A percentile compares a stretch with the other conserved stretches of the same genome.
phyloP scores from a whole-genome alignment of 2,113 vertebrate genomes.

The Sinocyclocheilus maitianheensis region DNA sequence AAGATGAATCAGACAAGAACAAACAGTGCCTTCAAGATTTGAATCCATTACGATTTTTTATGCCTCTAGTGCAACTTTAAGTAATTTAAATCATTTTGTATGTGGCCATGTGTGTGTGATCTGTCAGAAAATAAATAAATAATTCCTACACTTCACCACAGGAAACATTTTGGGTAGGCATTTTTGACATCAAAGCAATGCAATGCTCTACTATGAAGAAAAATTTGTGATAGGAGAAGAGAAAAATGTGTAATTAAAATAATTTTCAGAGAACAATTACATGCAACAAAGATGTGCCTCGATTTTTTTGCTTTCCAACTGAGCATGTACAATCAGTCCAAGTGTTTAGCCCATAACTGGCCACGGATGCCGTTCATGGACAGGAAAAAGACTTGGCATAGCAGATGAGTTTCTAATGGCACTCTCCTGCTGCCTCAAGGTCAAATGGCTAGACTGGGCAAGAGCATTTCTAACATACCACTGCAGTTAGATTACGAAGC shows the following conservation, averaged over 20 bases:
- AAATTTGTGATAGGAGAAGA: not conserved
- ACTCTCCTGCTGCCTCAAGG: constrained; percentile 8
- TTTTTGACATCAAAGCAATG: not conserved
- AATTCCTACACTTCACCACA: not conserved
- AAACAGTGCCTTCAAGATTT: too few relatives aligned
- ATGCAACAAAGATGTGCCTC: not conserved
- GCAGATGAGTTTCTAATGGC: not conserved
- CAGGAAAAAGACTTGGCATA: constrained; percentile 1
- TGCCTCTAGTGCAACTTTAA: too few relatives aligned
- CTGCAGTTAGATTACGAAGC: not conserved
- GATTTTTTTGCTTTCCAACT: not conserved
- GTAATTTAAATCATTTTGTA: too few relatives aligned
- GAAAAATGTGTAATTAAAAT: constrained; percentile 18
- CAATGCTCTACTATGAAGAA: not conserved
- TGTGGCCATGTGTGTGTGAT: not conserved
- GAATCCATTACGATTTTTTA: too few relatives aligned
- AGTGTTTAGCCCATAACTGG: not conserved
- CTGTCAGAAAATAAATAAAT: constrained; percentile 14
- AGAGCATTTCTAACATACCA: not conserved
- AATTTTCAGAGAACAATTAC: constrained; percentile 5
- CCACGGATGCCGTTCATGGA: not conserved
- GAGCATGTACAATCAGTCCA: not conserved
- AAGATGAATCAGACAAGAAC: too few relatives aligned
- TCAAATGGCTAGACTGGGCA: constrained; percentile 19
- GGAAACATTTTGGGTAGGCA: not conserved